Percentiles rank a stretch among this genome's conserved stretches.
phyloP scores from a whole-genome alignment of 2,113 vertebrate species.

The Scomber scombrus region DNA sequence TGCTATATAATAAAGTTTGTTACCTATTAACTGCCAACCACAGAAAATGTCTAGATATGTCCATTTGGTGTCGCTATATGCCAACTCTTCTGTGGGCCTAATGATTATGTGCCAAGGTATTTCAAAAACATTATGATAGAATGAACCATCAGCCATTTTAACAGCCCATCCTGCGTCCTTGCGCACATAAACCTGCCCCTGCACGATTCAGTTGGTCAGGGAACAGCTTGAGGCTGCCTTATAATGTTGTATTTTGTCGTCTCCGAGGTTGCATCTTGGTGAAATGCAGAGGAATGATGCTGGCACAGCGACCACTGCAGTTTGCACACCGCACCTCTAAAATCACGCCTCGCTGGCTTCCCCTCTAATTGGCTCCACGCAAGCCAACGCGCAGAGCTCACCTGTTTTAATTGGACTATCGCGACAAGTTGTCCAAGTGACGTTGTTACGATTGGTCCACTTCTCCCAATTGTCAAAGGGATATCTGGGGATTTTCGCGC shows the following conservation, averaged over 20 bases:
- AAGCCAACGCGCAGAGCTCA: slow-evolving; percentile 19
- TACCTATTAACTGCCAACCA: neutral
- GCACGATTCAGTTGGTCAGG: neutral
- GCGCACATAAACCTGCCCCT: neutral
- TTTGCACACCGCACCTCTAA: slow-evolving; percentile 40
- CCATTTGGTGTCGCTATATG: slow-evolving; percentile 63
- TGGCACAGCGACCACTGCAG: slow-evolving; percentile 65
- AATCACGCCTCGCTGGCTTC: slow-evolving; percentile 46
- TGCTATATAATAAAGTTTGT: too few relatives aligned
- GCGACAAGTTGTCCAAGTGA: slow-evolving; percentile 57
- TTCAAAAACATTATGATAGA: slow-evolving; percentile 48
- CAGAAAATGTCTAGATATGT: neutral
- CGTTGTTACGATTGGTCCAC: slow-evolving; percentile 20
- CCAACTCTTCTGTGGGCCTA: neutral
- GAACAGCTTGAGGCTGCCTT: neutral
- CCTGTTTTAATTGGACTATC: slow-evolving; percentile 64
- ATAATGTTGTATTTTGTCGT: neutral
- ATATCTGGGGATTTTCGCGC: neutral
- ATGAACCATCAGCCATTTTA: slow-evolving; percentile 13
- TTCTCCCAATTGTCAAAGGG: neutral
- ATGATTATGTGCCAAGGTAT: slow-evolving; percentile 9
- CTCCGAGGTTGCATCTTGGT: neutral
- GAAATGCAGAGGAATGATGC: slow-evolving; percentile 30
- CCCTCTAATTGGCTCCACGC: slow-evolving; percentile 58
- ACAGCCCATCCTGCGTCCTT: neutral